A percentile compares a stretch with the other conserved stretches of the same genome.
Conservation (phyloP, 2,797 vertebrate species). For the Urocyon cinereoargenteus region DNA sequence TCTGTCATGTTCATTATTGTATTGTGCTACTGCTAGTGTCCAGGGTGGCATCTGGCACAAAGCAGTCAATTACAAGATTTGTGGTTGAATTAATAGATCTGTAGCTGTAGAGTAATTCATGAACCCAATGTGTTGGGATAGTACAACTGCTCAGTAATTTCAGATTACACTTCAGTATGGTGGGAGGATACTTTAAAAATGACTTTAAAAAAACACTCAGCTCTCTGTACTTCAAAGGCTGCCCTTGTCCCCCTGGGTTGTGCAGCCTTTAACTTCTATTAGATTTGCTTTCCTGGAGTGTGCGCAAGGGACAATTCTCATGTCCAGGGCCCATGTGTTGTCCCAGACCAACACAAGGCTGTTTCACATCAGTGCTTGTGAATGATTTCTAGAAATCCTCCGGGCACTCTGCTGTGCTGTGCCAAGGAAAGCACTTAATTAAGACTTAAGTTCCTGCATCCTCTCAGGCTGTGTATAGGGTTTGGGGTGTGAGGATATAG, state of each 20-base stretch:
- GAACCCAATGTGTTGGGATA: not conserved
- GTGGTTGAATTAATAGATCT: not conserved
- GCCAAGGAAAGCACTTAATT: not conserved
- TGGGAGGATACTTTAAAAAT: not conserved
- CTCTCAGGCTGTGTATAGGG: not conserved
- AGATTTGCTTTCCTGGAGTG: not conserved
- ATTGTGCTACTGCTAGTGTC: not conserved
- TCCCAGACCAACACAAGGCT: not conserved
- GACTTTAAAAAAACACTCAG: not conserved
- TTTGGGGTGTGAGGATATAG: not conserved
- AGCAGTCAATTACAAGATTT: not conserved
- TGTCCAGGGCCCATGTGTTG: not conserved
- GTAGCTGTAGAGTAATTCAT: not conserved
- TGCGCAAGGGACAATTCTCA: not conserved
- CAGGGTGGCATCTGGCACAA: not conserved
- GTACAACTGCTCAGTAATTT: not conserved
- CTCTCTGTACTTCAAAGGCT: not conserved
- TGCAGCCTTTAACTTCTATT: not conserved
- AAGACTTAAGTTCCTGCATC: not conserved
- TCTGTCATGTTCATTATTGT: not conserved
- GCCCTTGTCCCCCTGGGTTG: not conserved
- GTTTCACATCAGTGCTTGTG: not conserved
- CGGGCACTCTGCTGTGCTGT: not conserved
- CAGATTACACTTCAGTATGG: not conserved
- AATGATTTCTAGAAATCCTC: conserved; percentile 2